Conservation (phyloP, 2,113 vertebrate genomes). For the Spea multiplicata region DNA sequence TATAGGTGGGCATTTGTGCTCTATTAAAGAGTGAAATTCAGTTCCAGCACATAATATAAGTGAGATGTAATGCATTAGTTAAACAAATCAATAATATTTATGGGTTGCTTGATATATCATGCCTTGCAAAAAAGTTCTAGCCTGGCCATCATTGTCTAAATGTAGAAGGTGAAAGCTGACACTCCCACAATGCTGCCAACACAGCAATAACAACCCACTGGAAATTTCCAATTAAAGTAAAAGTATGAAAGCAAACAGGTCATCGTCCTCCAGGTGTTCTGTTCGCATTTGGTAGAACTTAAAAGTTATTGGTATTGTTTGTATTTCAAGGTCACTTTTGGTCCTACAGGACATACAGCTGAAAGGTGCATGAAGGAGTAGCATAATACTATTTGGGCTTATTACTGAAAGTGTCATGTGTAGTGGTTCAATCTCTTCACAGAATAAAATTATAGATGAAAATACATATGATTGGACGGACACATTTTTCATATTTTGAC, state of each 20-base stretch:
- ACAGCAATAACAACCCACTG: background rate
- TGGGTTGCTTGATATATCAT: background rate
- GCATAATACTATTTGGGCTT: no score
- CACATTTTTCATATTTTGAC: no score
- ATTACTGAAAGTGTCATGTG: no score
- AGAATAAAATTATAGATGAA: no score
- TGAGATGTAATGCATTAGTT: background rate
- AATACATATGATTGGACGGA: no score
- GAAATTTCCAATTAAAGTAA: conserved; percentile 11
- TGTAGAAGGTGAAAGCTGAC: background rate
- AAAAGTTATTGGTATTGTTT: background rate
- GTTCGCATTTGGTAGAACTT: background rate
- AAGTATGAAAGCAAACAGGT: background rate
- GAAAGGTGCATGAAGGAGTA: no score
- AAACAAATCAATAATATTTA: background rate
- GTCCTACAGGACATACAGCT: background rate
- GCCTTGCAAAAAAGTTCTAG: background rate
- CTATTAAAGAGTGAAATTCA: background rate
- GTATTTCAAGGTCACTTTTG: background rate
- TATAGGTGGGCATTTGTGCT: background rate
- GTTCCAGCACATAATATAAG: background rate
- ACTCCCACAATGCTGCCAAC: background rate
- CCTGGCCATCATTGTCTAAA: background rate
- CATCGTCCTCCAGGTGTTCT: conserved; percentile 11
- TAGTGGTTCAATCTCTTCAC: no score